Base-by-base conservation (phyloP, 1,140 invertebrate species). In the Myzus persicae region DNA sequence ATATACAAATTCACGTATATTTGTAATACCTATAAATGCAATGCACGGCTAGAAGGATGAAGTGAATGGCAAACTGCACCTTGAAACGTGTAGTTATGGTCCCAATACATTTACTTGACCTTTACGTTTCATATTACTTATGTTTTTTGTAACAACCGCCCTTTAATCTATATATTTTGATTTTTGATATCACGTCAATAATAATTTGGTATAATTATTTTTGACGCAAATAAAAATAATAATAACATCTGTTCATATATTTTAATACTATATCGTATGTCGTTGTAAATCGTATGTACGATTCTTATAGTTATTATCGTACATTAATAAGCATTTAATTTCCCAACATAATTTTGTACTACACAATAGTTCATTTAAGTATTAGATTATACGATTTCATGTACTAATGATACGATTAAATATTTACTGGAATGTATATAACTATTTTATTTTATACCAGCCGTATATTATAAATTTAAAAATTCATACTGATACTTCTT, bases 1-100 rank as follows among this genome's bases (percentile, higher is more conserved):
- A 89, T 24, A 54, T 40, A 76, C 59, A 67, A 90, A 42, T 90
- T 38, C 87, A 38, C 36, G 51, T 40, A 42, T 9, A 85, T 5
- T 87, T 31, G n/a, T 46, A n/a, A 87, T n/a, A 46, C 31, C 84
- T 31, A 42, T 85, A 85, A 85, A 85, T 40, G 82, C 82, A 42
- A 44, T 42, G n/a, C n/a, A 76, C n/a, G 59, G n/a, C 59, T 14
- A n/a, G 59, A n/a, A 76, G 31, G 31, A 67, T n/a, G 59, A n/a
- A 67, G 59, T n/a, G 11, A 67, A 67, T 14, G 59, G 59, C 59
- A 76, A 76, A 76, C 59, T 76, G 59, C 59, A 76, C 59, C 59
- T 76, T 76, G 59, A 76, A 76, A 76, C 59, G 59, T 76, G 59
- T 76, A 76, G 59, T n/a, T 76, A 76, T n/a, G 59, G 4, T 14